phyloP scores from a whole-genome alignment of 2,797 vertebrate species.

The Myotis myotis region DNA sequence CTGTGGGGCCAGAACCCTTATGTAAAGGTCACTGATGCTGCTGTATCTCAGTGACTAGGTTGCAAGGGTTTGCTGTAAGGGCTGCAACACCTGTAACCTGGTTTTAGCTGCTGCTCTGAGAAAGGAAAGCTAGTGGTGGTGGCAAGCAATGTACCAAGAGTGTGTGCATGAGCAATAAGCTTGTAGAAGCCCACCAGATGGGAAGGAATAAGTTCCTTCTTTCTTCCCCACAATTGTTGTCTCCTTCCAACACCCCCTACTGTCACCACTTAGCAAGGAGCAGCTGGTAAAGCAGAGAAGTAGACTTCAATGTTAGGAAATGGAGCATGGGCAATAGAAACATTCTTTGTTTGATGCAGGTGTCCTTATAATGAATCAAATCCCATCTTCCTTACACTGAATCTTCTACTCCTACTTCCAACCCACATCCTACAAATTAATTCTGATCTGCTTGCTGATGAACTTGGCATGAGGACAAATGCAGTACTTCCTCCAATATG shows the following conservation, averaged over 20 bases:
- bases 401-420: neutral
- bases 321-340: neutral
- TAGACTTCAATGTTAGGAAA: neutral
- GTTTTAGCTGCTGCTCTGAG: neutral
- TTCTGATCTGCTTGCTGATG: neutral
- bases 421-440: neutral
- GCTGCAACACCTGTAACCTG: neutral
- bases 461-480: neutral
- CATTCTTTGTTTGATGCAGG: neutral
- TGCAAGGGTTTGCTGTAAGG: neutral
- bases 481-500: neutral
- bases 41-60: neutral
- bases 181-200: neutral
- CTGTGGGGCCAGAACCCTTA: rapidly evolving
- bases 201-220: neutral
- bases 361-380: neutral
- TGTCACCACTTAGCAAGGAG: neutral
- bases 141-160: neutral
- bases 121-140: neutral
- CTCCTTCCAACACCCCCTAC: neutral
- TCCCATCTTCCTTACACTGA: neutral
- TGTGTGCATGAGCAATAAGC: neutral
- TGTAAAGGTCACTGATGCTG: neutral
- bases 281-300: neutral
- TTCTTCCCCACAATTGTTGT: rapidly evolving